Percentiles rank a stretch among this genome's conserved stretches.
phyloP scores from a whole-genome alignment of 2,888 invertebrate species.

The Hirtodrosophila histrioides region DNA sequence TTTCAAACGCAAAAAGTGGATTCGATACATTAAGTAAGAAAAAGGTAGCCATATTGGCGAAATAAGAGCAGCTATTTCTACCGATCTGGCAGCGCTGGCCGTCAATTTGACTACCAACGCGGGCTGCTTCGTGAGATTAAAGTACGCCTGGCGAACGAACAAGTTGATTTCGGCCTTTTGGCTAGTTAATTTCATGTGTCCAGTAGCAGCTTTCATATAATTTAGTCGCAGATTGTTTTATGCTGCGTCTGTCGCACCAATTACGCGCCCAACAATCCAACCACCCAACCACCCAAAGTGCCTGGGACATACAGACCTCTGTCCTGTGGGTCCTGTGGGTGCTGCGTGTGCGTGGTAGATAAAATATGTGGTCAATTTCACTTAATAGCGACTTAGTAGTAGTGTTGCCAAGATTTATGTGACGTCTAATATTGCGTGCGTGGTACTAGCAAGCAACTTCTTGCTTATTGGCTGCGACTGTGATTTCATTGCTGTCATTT shows the following conservation, averaged over 20 bases:
- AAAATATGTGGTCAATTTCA: conserved; percentile 83
- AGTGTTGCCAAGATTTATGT: conserved; percentile 78
- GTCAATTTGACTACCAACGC: not conserved
- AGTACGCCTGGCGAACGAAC: not conserved
- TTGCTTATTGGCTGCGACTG: conserved; percentile 36
- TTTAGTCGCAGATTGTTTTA: conserved; percentile 59
- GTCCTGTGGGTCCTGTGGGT: conserved; percentile 4
- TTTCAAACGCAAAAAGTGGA: no score
- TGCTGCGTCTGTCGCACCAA: conserved; percentile 46
- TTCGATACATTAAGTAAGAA: no score
- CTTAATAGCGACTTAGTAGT: conserved; percentile 80
- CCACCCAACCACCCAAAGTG: not conserved
- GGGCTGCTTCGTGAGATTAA: no score
- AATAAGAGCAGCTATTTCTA: not conserved
- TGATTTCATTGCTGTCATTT: conserved; percentile 22
- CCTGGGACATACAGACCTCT: no score
- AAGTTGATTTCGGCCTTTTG: conserved; percentile 10
- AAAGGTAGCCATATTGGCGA: no score
- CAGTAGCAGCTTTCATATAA: conserved; percentile 46
- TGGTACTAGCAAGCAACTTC: conserved; percentile 12
- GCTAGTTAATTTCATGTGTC: conserved; percentile 42
- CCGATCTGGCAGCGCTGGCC: conserved; percentile 4
- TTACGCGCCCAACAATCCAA: conserved; percentile 37
- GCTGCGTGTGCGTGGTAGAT: conserved; percentile 71
- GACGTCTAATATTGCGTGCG: conserved; percentile 72